These are phyloP conservation scores for Chionoecetes opilio DNA, from an alignment of 1,140 invertebrate species.

Conservation along the genomic window DNA sequence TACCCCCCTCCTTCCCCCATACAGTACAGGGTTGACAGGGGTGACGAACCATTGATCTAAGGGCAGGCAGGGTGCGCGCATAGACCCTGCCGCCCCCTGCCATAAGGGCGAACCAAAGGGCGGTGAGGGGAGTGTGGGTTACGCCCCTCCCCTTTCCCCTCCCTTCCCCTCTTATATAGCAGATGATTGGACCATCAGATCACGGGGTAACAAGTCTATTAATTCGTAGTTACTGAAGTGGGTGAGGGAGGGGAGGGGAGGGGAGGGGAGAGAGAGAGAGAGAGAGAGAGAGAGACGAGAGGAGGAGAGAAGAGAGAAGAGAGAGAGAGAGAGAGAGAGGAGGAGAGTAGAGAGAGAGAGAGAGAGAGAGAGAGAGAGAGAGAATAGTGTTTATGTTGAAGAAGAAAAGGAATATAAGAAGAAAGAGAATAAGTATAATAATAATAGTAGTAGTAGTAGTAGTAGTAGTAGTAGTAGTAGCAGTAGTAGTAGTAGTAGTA, in stretches of 20 bases:
- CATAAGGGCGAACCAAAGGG: background rate
- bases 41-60: background rate
- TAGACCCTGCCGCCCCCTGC: background rate
- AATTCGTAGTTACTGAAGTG: constrained; percentile 89
- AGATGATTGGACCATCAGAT: constrained; percentile 86
- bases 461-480: too few relatives aligned
- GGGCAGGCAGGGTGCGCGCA: background rate
- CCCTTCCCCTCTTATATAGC: constrained; percentile 81
- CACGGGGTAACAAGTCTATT: constrained; percentile 86
- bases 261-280: constrained; percentile 18
- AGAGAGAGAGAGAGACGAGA: background rate
- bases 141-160: background rate
- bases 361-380: background rate
- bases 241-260: background rate
- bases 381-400: background rate
- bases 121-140: too few relatives aligned
- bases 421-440: too few relatives aligned
- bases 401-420: too few relatives aligned
- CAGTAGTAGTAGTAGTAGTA: too few relatives aligned
- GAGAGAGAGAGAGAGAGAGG: background rate
- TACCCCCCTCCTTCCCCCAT: background rate
- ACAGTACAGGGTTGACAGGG: background rate
- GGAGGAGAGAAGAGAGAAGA: background rate
- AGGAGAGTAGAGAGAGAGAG: background rate
- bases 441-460: too few relatives aligned